These are phyloP conservation scores for Tetragonula carbonaria DNA, from an alignment of 2,888 invertebrate species.

Conservation along the genomic window DNA sequence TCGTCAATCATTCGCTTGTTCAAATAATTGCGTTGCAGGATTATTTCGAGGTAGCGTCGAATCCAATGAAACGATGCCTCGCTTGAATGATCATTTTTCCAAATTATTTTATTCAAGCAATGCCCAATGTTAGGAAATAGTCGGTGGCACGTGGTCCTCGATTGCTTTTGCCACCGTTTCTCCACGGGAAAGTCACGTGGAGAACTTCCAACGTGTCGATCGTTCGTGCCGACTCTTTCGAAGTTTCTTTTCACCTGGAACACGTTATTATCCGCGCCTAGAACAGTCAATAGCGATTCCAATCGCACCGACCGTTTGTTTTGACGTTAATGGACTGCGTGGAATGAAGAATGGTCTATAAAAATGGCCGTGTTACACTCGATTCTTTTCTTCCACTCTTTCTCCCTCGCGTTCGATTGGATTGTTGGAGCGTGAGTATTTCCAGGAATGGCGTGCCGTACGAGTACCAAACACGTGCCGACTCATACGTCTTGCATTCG, in stretches of 20 bases:
- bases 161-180: not conserved
- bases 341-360: slow-evolving; percentile 20
- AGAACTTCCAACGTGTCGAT: slow-evolving; percentile 48
- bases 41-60: too few species aligned
- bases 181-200: slow-evolving; percentile 30
- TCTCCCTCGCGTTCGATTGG: not conserved
- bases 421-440: not conserved
- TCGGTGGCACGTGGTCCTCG: too few species aligned
- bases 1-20: too few species aligned
- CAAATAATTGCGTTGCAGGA: too few species aligned
- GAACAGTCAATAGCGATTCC: not conserved
- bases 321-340: slow-evolving; percentile 29
- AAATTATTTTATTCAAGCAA: too few species aligned
- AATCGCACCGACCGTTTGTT: slow-evolving; percentile 7
- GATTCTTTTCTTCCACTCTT: too few species aligned
- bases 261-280: slow-evolving; percentile 21
- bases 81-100: too few species aligned
- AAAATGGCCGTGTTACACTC: not conserved
- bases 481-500: not conserved
- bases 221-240: slow-evolving; percentile 17
- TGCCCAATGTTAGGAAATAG: too few species aligned
- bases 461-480: not conserved
- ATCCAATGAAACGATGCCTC: too few species aligned
- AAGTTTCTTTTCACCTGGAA: slow-evolving; percentile 22
- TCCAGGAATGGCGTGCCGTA: not conserved